Evolutionary conservation across 35 echinoderm and acorn worm genomes (phyloP).

Genomic region (Nesometra sesokonis): DNA sequence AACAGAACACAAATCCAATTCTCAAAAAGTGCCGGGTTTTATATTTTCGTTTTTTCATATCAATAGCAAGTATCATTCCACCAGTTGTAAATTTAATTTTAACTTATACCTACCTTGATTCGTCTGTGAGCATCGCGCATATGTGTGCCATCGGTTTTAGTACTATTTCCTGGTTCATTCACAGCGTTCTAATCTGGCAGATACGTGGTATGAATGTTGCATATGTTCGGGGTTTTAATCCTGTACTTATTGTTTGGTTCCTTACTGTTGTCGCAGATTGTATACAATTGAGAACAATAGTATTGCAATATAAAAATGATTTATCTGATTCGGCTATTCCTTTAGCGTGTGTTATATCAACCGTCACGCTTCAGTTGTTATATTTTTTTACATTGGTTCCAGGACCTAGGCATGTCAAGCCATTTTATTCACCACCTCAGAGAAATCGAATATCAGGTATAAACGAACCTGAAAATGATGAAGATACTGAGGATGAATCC

Average conservation of each 20-base stretch:
- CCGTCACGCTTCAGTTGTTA: conserved; percentile 27
- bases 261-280: conserved; percentile 28
- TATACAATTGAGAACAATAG: conserved; percentile 37
- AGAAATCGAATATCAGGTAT: conserved; percentile 39
- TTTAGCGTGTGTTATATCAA: conserved; percentile 25
- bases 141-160: conserved; percentile 32
- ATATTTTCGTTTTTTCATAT: conserved; percentile 25
- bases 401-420: conserved; percentile 25
- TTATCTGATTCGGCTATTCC: neutral
- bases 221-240: conserved; percentile 26
- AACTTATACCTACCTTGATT: neutral
- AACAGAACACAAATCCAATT: conserved; percentile 42
- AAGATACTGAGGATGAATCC: conserved; percentile 15
- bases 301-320: conserved; percentile 26
- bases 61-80: conserved; percentile 25
- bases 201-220: conserved; percentile 8
- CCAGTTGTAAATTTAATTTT: conserved; percentile 28
- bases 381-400: conserved; percentile 66
- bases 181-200: conserved; percentile 29
- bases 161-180: conserved; percentile 41
- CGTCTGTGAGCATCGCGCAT: conserved; percentile 8
- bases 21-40: conserved; percentile 60
- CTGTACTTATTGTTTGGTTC: conserved; percentile 42
- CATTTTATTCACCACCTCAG: conserved; percentile 23
- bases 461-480: conserved; percentile 56